Base-by-base conservation (phyloP, 2,113 vertebrate species). In the Ictidomys tridecemlineatus region DNA sequence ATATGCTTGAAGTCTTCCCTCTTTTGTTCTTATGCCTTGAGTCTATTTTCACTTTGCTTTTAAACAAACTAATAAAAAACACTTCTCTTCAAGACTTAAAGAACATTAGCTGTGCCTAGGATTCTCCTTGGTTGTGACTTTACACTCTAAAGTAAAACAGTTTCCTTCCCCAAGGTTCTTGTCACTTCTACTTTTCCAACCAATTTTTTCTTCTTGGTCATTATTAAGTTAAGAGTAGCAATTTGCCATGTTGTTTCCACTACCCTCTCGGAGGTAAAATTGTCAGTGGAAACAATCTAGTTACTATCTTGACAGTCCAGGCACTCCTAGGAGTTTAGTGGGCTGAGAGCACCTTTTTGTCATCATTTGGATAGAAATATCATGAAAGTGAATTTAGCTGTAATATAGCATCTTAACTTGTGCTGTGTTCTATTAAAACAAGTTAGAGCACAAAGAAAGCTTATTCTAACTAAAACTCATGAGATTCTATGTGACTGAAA, bases 141-240 rank as follows among this genome's bases (percentile, higher is more conserved):
- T 77, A 76, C 28, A 63, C 39, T 74, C 26, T 65, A 74, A 61
- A 61, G 8, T 45, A 58, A 8, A 13, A 83, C 58, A 58, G 73
- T 51, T 94, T 95, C 73, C 70, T 92, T 82, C 26, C 5, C 39
- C 48, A 79, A 69, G 45, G 28, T 83, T 96, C 67, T 96, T 78
- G 70, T 70, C 94, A 93, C 83, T 95, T 93, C 76, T 85, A 56
- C 39, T 95, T 83, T 80, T 56, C 76, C 58, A 83, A 82, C 34
- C 73, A 73, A 70, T 96, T 86, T 94, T 85, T 92, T 77, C 28
- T 85, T 89, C 56, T 93, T 86, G n/a, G 26, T 95, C 17, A 45
- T 93, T 85, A 77, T 73, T 89, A 80, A 96, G 39, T 82, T 89
- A 53, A 94, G 76, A 85, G 30, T 74, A 91, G 26, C 77, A 94